Base-by-base conservation (phyloP, 2,797 vertebrate species). In the Smutsia gigantea region DNA sequence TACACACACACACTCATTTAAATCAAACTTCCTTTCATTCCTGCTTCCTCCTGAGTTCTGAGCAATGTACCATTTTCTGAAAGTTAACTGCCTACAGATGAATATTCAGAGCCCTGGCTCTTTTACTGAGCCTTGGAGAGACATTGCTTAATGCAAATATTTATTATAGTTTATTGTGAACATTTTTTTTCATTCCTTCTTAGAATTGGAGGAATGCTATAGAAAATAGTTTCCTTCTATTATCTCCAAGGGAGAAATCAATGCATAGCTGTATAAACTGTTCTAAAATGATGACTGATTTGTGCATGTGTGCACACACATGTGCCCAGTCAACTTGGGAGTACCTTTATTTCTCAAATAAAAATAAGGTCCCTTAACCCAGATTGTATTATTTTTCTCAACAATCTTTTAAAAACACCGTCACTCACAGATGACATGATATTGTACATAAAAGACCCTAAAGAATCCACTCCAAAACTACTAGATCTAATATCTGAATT, bases 321-420 rank as follows among this genome's bases (percentile, higher is more conserved):
- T 68, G 31, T 37, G 49, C 51, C 83, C 39, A 93, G 42, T 72
- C 57, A 79, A 75, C 5, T 75, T 74, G 37, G 11, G 29, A 95
- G 46, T 69, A 87, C 21, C n/a, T 83, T 93, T 81, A 72, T 93
- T 96, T 94, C 69, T 89, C 59, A 95, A 96, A 89, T 63, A 90
- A 97, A 97, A 93, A 92, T 90, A 92, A 94, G 13, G 29, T 74
- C 42, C 75, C 27, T 88, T 29, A 89, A 94, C n/a, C 34, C 61
- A 74, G 77, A 78, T n/a, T 86, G 31, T 72, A 93, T 37, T 74
- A 92, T 94, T 79, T 83, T 68, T 34, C 51, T 49, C 31, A 94
- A 46, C 55, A 83, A 71, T 74, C 71, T 87, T 97, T 95, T 55
- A n/a, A 87, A 94, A 96, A 64, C 7, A 86, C 9, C 6, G 39